Evolutionary conservation across 2,113 vertebrate genomes (phyloP).

Genomic region (Epinephelus lanceolatus): DNA sequence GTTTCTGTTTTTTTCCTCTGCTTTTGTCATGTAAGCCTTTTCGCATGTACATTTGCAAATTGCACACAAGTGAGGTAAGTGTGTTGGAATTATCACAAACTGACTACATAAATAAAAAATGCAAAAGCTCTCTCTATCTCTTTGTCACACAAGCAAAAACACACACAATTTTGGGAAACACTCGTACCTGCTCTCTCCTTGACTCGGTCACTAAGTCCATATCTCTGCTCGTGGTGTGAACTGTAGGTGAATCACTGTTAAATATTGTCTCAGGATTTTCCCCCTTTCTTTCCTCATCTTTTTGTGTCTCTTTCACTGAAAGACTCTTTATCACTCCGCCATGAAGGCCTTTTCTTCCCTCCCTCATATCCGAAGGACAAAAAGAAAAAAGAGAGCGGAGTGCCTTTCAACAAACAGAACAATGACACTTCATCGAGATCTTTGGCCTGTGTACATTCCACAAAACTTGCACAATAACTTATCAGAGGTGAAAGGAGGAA

Average conservation of each 20-base stretch:
- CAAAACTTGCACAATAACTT: slow-evolving; percentile 78
- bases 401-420: slow-evolving; percentile 71
- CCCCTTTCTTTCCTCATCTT: slow-evolving; percentile 63
- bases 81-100: slow-evolving; percentile 40
- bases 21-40: slow-evolving; percentile 21
- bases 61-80: slow-evolving; percentile 42
- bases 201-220: slow-evolving; percentile 75
- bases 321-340: slow-evolving; percentile 73
- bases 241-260: slow-evolving; percentile 78
- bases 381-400: slow-evolving; percentile 61
- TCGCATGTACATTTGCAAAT: slow-evolving; percentile 26
- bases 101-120: slow-evolving; percentile 19
- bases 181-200: slow-evolving; percentile 80
- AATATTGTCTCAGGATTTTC: slow-evolving; percentile 82
- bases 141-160: slow-evolving; percentile 17
- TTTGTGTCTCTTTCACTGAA: slow-evolving; percentile 62
- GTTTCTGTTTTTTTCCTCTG: slow-evolving; percentile 18
- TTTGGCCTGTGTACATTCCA: slow-evolving; percentile 79
- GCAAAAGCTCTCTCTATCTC: slow-evolving; percentile 4
- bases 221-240: slow-evolving; percentile 71
- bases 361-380: slow-evolving; percentile 59
- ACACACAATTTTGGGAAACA: slow-evolving; percentile 25
- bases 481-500: slow-evolving; percentile 75
- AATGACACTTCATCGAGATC: slow-evolving; percentile 72
- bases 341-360: slow-evolving; percentile 68